Evolutionary conservation across 92 coral and sea anemone genomes (phyloP).

Genomic region (Epizoanthus rinbou): DNA sequence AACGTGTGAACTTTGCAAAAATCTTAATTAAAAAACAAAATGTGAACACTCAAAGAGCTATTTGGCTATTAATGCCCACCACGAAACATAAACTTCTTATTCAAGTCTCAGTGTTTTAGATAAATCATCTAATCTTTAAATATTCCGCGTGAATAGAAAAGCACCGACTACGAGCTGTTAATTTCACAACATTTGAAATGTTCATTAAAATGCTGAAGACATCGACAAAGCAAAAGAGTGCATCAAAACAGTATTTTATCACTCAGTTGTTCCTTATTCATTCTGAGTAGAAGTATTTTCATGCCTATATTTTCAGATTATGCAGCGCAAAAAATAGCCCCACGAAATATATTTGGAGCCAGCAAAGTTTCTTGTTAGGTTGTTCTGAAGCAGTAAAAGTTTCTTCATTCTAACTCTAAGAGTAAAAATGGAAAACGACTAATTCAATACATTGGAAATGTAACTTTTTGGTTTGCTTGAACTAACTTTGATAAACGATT

Average conservation of each 20-base stretch:
- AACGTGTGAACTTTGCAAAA: conserved; percentile 11
- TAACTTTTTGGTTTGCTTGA: conserved; percentile 12
- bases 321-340: too few relatives aligned
- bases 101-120: conserved; percentile 19
- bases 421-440: conserved; percentile 6
- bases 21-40: conserved; percentile 44
- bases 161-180: conserved; percentile 25
- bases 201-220: background rate
- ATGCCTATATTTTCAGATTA: too few relatives aligned
- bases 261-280: background rate
- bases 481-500: conserved; percentile 5
- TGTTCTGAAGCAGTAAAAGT: background rate
- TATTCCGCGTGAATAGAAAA: conserved; percentile 28
- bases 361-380: too few relatives aligned
- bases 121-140: conserved; percentile 27
- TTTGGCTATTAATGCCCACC: conserved; percentile 43
- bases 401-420: background rate
- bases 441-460: conserved; percentile 9
- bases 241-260: background rate
- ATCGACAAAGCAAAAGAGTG: too few relatives aligned
- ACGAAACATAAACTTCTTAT: conserved; percentile 45
- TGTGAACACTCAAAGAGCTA: conserved; percentile 35
- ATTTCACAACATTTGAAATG: conserved; percentile 25
- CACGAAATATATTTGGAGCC: too few relatives aligned
- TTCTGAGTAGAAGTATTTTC: too few relatives aligned